Conservation (phyloP, 2,797 vertebrate species). For the Miichthys miiuy region DNA sequence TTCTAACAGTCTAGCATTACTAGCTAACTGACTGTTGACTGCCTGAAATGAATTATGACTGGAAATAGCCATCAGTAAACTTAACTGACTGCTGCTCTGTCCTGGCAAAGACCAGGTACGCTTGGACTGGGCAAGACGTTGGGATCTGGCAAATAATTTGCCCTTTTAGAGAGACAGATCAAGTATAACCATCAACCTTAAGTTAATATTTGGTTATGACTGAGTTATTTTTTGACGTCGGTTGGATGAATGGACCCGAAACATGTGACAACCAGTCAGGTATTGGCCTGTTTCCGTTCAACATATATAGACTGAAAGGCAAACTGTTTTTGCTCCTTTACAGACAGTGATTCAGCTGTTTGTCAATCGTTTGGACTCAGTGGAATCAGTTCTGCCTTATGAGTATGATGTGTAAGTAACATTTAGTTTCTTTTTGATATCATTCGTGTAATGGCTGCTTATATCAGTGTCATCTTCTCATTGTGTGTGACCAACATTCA, state of each 20-base stretch:
- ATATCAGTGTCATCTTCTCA: not conserved
- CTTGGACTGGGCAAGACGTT: not conserved
- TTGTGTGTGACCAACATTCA: not conserved
- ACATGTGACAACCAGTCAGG: not conserved
- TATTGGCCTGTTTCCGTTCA: not conserved
- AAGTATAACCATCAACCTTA: not conserved
- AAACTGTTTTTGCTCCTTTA: conserved; percentile 40
- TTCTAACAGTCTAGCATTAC: not conserved
- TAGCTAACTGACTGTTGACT: not conserved
- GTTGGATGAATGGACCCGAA: not conserved
- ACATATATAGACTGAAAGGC: not conserved
- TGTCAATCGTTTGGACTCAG: conserved; percentile 92
- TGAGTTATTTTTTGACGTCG: not conserved
- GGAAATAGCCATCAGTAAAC: not conserved
- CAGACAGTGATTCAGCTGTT: conserved; percentile 89
- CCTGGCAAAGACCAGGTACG: not conserved
- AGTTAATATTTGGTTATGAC: not conserved
- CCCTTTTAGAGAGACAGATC: not conserved
- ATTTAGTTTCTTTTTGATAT: not conserved
- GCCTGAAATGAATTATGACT: not conserved
- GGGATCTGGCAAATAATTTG: not conserved
- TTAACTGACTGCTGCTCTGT: not conserved
- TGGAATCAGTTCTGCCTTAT: conserved; percentile 91
- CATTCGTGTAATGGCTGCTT: not conserved
- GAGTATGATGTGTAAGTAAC: conserved; percentile 93